Evolutionary conservation across 2,113 vertebrate genomes (phyloP).

Genomic region (Microtus richardsoni): DNA sequence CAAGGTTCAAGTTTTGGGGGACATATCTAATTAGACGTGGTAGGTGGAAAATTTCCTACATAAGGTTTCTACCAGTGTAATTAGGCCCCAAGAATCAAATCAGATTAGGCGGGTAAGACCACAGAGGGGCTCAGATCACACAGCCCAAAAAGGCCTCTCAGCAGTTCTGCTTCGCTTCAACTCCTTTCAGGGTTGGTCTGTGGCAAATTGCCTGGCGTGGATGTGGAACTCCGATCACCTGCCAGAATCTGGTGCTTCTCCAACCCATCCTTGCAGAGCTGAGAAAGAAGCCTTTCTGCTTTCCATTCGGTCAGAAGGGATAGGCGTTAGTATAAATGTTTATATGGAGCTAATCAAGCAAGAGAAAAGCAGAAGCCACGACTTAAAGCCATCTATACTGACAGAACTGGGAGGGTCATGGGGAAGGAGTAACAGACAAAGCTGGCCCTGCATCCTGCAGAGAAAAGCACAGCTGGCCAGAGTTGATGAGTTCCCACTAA

Average conservation of each 20-base stretch:
- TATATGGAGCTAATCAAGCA: background rate
- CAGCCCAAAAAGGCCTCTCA: background rate
- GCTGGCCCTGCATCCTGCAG: background rate
- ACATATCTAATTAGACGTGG: slow-evolving; percentile 61
- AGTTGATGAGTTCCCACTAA: background rate
- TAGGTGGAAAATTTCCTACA: slow-evolving; percentile 50
- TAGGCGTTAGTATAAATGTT: background rate
- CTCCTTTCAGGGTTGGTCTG: background rate
- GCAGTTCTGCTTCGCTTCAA: slow-evolving; percentile 4
- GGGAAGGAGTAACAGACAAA: background rate
- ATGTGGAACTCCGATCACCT: background rate
- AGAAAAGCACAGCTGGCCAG: background rate
- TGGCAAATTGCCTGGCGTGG: background rate
- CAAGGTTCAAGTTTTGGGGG: slow-evolving; percentile 58
- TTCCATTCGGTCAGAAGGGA: background rate
- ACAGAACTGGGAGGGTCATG: background rate
- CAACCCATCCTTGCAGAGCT: background rate
- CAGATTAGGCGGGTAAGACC: slow-evolving; percentile 15
- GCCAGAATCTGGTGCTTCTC: background rate
- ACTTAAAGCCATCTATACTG: background rate
- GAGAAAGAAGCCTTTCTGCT: background rate
- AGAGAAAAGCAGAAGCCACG: background rate
- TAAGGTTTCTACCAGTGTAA: slow-evolving; percentile 53
- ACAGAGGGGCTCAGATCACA: background rate
- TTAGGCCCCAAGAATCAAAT: slow-evolving; percentile 60